Base-by-base conservation (phyloP, 2,888 invertebrate species). In the Coecobrya sp. region DNA sequence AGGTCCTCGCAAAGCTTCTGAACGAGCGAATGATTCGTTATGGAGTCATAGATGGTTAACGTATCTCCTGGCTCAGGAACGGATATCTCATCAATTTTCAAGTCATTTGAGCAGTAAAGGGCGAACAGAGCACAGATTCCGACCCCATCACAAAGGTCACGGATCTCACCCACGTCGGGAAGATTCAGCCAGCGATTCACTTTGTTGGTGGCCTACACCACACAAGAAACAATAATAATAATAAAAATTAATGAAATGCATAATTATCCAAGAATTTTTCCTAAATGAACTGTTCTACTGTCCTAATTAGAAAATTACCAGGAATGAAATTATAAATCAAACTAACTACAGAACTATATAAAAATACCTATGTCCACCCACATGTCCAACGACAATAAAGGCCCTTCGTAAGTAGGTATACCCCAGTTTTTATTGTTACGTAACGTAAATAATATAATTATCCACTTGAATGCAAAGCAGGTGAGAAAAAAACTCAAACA, bases 41-140 rank as follows among this genome's bases (percentile, higher is more conserved):
- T 94, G 22, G 93, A 93, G 52, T 94, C 94, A 55, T 94, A 94
- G 52, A 94, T 93, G 22, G 93, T 94, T 5, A 94, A 89, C 22
- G 93, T 92, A 59, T 94, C 94, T 0, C 94, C 94, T 16, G 93
- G 93, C 81, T 94, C 94, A 27, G 94, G 94, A 55, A 94, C 94
- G 11, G 93, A 86, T 52, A 94, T 93, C 42, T 94, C 94, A 11
- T 91, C 89, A n/a, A 94, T 86, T 81, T 90, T 93, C 55, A 94
- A 36, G 55, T 94, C 94, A 76, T 93, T 94, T n/a, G 94, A 94
- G 91, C 93, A 94, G 86, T 94, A 94, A 42, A 94, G 88, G n/a
- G 94, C 94, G 86, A 94, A 94, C 22, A 94, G 55, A 25, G 94
- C 93, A 70, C 94, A 94, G 49, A 94, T 92, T 49, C 94, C 94